Evolutionary conservation across 2,797 vertebrate genomes (phyloP).

Genomic region (Hemibagrus guttatus): DNA sequence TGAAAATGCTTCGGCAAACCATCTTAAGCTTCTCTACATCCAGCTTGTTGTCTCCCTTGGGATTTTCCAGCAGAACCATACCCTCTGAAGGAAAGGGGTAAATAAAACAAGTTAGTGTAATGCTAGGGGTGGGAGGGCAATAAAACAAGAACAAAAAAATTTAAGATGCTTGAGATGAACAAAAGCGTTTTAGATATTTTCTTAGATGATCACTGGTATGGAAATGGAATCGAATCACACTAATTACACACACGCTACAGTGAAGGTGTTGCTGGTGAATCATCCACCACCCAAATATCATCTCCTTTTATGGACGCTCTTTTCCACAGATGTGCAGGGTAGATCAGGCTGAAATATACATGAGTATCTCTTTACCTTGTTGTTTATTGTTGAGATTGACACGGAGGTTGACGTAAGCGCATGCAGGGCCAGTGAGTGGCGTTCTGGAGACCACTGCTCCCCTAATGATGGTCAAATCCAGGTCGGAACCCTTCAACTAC

Average conservation of each 20-base stretch:
- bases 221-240: neutral
- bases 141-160: neutral
- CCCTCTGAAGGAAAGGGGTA: conserved; percentile 75
- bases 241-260: neutral
- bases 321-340: neutral
- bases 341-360: neutral
- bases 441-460: conserved; percentile 65
- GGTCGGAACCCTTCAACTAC: conserved; percentile 91
- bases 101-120: neutral
- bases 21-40: conserved; percentile 78
- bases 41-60: conserved; percentile 86
- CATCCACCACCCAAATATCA: neutral
- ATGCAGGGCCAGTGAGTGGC: conserved; percentile 78
- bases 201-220: neutral
- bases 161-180: neutral
- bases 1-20: conserved; percentile 84
- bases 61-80: conserved; percentile 91
- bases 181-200: neutral
- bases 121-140: neutral
- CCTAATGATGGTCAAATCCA: conserved; percentile 88
- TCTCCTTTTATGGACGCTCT: neutral
- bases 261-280: neutral
- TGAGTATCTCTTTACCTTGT: conserved; percentile 76
- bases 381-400: conserved; percentile 80
- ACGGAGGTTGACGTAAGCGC: conserved; percentile 86